phyloP scores from a whole-genome alignment of 2,113 vertebrate genomes.

The Elgaria multicarinata region DNA sequence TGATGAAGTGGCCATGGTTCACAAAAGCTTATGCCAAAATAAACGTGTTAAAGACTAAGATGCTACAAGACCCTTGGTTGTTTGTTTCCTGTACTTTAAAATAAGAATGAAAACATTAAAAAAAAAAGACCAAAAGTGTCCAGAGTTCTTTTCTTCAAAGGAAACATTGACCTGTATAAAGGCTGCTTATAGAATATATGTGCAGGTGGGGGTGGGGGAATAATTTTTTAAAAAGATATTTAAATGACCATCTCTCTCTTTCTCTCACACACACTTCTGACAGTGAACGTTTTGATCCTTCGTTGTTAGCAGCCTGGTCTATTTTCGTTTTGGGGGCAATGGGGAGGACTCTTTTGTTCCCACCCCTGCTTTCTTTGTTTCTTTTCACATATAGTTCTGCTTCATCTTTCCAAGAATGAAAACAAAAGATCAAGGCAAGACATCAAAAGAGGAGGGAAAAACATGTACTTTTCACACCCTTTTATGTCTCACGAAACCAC shows the following conservation, averaged over 20 bases:
- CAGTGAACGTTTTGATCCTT: not conserved
- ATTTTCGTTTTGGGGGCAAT: not conserved
- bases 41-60: not conserved
- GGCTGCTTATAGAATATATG: not conserved
- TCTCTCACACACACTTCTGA: not conserved
- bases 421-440: slow-evolving; percentile 27
- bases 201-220: not conserved
- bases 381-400: not conserved
- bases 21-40: too few species aligned
- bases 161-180: not conserved
- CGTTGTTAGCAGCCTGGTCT: not conserved
- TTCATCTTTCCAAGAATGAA: slow-evolving; percentile 14
- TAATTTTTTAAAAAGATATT: not conserved
- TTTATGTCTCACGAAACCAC: not conserved
- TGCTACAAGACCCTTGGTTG: too few species aligned
- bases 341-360: too few species aligned
- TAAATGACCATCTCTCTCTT: not conserved
- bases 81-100: not conserved
- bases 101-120: not conserved
- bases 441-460: slow-evolving; percentile 9
- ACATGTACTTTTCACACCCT: slow-evolving; percentile 7
- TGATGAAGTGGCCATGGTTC: too few species aligned
- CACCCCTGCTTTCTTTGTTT: not conserved
- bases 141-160: not conserved
- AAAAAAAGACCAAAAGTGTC: not conserved